Evolutionary conservation across 1,140 invertebrate genomes (phyloP).

Genomic region (Spodoptera frugiperda): DNA sequence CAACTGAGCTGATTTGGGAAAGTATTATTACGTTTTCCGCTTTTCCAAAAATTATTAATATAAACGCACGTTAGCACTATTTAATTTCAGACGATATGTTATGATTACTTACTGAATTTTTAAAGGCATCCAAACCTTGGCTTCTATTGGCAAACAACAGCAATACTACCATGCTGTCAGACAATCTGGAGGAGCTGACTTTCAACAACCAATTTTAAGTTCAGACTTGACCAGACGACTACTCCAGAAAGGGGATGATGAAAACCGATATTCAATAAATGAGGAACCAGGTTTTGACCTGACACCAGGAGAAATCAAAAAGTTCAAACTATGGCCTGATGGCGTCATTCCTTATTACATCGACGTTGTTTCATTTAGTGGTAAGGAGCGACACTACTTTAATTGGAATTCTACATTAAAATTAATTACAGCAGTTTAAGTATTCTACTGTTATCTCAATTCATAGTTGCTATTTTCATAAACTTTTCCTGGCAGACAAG

Average conservation of each 20-base stretch:
- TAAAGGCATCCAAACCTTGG: not conserved
- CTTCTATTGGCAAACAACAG: not conserved
- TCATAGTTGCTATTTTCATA: not conserved
- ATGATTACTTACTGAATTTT: no score
- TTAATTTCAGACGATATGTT: no score
- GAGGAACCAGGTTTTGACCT: slow-evolving; percentile 62
- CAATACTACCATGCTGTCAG: not conserved
- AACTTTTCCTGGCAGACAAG: slow-evolving; percentile 62
- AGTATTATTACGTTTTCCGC: no score
- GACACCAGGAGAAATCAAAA: slow-evolving; percentile 58
- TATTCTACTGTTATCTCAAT: no score
- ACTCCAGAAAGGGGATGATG: not conserved
- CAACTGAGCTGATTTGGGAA: no score
- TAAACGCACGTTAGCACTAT: no score
- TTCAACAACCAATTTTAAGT: not conserved
- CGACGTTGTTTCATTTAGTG: slow-evolving; percentile 68
- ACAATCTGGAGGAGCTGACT: not conserved
- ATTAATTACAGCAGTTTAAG: no score
- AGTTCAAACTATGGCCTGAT: slow-evolving; percentile 69
- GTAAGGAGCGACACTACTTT: no score
- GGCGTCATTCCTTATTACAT: slow-evolving; percentile 73
- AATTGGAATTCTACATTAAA: no score
- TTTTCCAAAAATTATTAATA: no score
- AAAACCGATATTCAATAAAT: not conserved
- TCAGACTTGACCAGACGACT: not conserved